Evolutionary conservation across 2,888 invertebrate genomes (phyloP), one percentile per base, ranked within the genome.

Genomic region (Tenthredo distinguenda): DNA sequence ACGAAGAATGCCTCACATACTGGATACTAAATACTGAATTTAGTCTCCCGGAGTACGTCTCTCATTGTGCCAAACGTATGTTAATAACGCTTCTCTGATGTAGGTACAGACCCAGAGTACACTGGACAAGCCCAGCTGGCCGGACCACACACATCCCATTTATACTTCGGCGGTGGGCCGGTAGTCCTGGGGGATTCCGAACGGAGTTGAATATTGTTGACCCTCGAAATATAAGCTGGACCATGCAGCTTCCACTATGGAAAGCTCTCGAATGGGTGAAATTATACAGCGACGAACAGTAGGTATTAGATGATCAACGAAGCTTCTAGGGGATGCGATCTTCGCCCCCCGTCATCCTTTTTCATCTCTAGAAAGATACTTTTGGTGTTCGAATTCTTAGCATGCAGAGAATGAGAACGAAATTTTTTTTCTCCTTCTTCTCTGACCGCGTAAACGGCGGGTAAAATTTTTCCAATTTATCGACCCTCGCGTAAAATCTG

Each of bases 111-210:
- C 40, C 21, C 21, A 40, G 10, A 21, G 40, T 43, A 43, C 12
- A 37, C n/a, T 15, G 72, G 26, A 21, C 72, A 43, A 43, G 21
- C n/a, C 72, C 72, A 40, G 26, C 21, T 15, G 26, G 68, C 4
- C 68, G 12, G n/a, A n/a, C 71, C 71, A 74, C 43, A 74, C 43
- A 74, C 43, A 74, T 74, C 40, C 72, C 10, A 74, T 74, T 74
- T 74, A 43, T 74, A 71, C 34, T 71, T 71, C n/a, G 71, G n/a
- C 68, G 71, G 47, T 10, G 47, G 31, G 34, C 7, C 34, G 15
- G 55, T 77, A 31, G 55, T 34, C 86, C 62, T 65, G 15, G 21
- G 43, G 86, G 86, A 86, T 90, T 88, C 88, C 85, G 86, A 86
- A 88, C 85, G 85, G 86, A 86, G 85, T 87, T 34, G 55, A 84